Percentiles rank a stretch among this genome's conserved stretches.
Evolutionary conservation across 2,888 invertebrate genomes (phyloP).

Genomic region (Chironomus tentans): DNA sequence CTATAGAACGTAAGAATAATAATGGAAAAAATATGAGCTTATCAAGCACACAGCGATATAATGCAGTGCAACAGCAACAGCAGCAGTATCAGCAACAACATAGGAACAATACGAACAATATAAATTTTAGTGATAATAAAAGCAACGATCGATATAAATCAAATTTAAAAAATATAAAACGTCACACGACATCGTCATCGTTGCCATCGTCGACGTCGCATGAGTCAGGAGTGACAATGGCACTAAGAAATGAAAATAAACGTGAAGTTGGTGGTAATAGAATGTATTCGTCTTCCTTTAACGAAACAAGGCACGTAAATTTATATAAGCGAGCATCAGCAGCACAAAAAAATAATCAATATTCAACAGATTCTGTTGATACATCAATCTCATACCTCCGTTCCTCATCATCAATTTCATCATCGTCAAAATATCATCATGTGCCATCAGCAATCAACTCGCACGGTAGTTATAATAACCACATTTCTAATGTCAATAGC

Average conservation of each 20-base stretch:
- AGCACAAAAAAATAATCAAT: constrained; percentile 14
- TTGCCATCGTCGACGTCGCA: background rate
- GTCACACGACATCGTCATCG: background rate
- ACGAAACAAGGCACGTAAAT: constrained; percentile 25
- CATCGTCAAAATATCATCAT: constrained; percentile 20
- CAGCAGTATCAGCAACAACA: constrained; percentile 9
- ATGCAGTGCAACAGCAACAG: constrained; percentile 24
- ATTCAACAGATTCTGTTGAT: background rate
- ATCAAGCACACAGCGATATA: constrained; percentile 9
- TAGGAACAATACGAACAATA: constrained; percentile 21
- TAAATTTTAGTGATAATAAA: constrained; percentile 27
- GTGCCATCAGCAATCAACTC: constrained; percentile 17
- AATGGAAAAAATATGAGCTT: constrained; percentile 23
- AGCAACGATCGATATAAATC: constrained; percentile 28
- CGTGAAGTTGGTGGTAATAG: constrained; percentile 1
- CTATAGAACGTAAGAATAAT: background rate
- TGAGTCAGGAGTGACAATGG: background rate
- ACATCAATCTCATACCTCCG: constrained; percentile 16
- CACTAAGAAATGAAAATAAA: constrained; percentile 10
- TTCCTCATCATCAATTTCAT: background rate
- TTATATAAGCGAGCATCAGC: constrained; percentile 15
- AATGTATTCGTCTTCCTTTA: constrained; percentile 3
- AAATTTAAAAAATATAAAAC: constrained; percentile 23
- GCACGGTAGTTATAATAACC: constrained; percentile 15
- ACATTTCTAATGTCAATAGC: constrained; percentile 15